Evolutionary conservation across 2,113 vertebrate genomes (phyloP).

Genomic region (Perca fluviatilis): DNA sequence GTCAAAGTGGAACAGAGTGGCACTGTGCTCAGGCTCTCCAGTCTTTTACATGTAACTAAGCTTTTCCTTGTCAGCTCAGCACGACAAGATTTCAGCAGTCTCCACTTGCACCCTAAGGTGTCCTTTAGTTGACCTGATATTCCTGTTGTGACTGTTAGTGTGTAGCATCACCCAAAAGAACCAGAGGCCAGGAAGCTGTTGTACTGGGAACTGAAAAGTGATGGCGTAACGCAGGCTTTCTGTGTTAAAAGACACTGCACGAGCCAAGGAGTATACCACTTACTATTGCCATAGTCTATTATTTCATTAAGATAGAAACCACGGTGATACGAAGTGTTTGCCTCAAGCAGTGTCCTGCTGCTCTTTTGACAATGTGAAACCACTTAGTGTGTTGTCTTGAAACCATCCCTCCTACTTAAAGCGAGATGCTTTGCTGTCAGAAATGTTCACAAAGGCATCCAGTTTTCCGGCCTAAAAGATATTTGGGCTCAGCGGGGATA

Average conservation of each 20-base stretch:
- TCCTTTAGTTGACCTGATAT: conserved; percentile 55
- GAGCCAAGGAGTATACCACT: conserved; percentile 21
- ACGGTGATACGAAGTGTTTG: conserved; percentile 43
- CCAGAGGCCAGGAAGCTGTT: conserved; percentile 22
- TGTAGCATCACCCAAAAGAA: conserved; percentile 8
- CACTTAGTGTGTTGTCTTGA: conserved; percentile 57
- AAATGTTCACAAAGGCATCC: conserved; percentile 47
- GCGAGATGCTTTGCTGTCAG: conserved; percentile 24
- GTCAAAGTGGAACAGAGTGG: conserved; percentile 47
- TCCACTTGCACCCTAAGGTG: conserved; percentile 61
- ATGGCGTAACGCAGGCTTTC: conserved; percentile 26
- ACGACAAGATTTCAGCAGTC: conserved; percentile 42
- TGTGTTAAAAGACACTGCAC: conserved; percentile 20
- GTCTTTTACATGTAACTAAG: conserved; percentile 36
- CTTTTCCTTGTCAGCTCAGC: conserved; percentile 46
- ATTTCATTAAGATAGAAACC: conserved; percentile 66
- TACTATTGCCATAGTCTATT: conserved; percentile 45
- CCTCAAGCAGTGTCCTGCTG: conserved; percentile 55
- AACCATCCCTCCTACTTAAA: conserved; percentile 45
- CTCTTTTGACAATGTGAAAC: conserved; percentile 60
- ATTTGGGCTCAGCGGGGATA: conserved; percentile 9
- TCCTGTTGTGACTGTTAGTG: background rate
- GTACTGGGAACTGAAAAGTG: background rate
- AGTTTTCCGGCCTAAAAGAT: conserved; percentile 32
- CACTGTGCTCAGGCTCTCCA: conserved; percentile 32